phyloP scores from a whole-genome alignment of 2,113 vertebrate genomes.

The Triplophysa tibetana region DNA sequence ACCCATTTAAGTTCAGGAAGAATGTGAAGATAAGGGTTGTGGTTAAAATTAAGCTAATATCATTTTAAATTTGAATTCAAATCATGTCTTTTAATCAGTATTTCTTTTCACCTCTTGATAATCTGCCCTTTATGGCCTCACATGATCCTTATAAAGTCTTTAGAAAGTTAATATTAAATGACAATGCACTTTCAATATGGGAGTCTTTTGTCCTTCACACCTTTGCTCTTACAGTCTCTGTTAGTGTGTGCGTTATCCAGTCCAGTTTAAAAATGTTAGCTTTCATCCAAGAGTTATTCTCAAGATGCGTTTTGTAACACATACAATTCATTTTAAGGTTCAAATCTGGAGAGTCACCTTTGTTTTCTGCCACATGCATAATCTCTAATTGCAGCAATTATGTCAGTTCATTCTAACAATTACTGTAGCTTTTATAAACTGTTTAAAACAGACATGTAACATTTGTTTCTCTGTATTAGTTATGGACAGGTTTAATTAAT shows the following conservation, averaged over 20 bases:
- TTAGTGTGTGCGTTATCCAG: neutral
- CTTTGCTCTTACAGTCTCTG: neutral
- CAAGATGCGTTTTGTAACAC: neutral
- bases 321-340: neutral
- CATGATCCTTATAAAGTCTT: neutral
- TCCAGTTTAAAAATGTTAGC: neutral
- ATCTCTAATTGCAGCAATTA: neutral
- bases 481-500: neutral
- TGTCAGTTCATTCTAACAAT: neutral
- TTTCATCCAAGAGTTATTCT: neutral
- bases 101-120: neutral
- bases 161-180: constrained; percentile 12
- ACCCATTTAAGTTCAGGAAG: neutral
- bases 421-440: neutral
- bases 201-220: neutral
- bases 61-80: neutral
- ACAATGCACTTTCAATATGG: neutral
- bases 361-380: neutral
- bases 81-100: neutral
- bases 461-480: neutral
- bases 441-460: neutral
- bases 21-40: neutral
- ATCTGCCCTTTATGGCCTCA: neutral
- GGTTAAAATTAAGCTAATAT: neutral
- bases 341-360: neutral